Base-by-base conservation (phyloP, 2,797 vertebrate genomes). In the Helarctos malayanus region DNA sequence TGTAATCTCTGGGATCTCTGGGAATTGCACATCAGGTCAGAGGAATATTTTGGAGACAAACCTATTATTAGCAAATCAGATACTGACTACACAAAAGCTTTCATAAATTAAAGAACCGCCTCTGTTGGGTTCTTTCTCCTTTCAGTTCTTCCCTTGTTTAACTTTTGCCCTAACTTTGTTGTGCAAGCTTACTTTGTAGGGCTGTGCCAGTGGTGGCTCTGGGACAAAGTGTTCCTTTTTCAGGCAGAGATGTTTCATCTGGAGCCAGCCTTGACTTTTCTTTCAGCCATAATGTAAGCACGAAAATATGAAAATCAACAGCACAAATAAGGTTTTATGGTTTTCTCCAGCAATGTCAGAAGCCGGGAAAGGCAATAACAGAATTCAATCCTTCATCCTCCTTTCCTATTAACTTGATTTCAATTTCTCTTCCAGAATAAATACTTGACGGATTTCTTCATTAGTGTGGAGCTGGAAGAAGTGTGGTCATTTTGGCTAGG, bases 301-400 rank as follows among this genome's bases (percentile, higher is more conserved):
- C 57, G 91, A 94, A 97, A 95, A 96, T 97, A 98, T 98, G 95
- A 98, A 98, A 98, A 98, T 94, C n/a, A 98, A 97, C 89, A 92
- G 97, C 49, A 98, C 95, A 98, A 98, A 94, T 97, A 98, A 91
- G 87, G 97, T 98, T 98, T 98, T 98, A 97, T 97, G 94, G 87
- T 35, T 97, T 95, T 96, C 73, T 98, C 65, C 94, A 97, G 89
- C 41, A 95, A 11, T 59, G 32, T 25, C 97, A 82, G 80, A 97
- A 35, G 96, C 56, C 90, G 97, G 97, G 96, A 95, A 96, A 97
- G 84, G 96, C 97, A 89, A 93, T 56, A 75, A 61, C n/a, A 96
- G 95, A 98, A 97, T 94, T 94, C 92, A 95, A 86, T 92, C 84
- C 75, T 97, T 95, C 78, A 75, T 86, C 49, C 49, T 93, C 79